phyloP scores from a whole-genome alignment of 2,888 invertebrate genomes.

The Glyphotaelius pellucidus region DNA sequence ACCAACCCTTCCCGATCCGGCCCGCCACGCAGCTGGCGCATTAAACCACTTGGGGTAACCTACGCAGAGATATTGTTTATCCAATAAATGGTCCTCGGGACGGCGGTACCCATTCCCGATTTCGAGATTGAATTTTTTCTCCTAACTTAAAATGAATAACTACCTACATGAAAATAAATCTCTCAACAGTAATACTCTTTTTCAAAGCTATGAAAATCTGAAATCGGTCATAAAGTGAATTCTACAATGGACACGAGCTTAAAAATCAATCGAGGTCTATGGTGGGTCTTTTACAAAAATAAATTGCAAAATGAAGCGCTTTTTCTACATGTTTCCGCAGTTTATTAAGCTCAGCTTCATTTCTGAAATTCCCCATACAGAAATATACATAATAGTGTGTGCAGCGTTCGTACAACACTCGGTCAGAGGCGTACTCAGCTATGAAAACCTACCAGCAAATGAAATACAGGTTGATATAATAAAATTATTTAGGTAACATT shows the following conservation, averaged over 20 bases:
- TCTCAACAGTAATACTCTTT: background rate
- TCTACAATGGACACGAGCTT: background rate
- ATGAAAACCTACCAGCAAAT: background rate
- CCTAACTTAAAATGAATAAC: no score
- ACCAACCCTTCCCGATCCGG: no score
- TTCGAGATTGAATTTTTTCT: no score
- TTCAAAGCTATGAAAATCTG: background rate
- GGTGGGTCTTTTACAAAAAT: background rate
- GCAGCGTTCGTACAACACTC: background rate
- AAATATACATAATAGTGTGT: background rate
- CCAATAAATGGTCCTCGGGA: no score
- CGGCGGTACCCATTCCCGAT: no score
- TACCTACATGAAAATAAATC: background rate
- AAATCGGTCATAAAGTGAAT: background rate
- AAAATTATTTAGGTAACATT: no score
- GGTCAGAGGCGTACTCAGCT: background rate
- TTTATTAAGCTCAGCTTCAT: background rate
- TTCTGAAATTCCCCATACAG: background rate
- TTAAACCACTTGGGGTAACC: no score
- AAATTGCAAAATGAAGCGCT: background rate
- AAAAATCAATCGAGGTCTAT: background rate
- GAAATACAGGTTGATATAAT: background rate
- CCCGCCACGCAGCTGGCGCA: no score
- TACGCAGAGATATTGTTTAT: no score
- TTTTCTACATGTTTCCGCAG: background rate